phyloP scores from a whole-genome alignment of 1,140 invertebrate genomes.

The Teleopsis dalmanni region DNA sequence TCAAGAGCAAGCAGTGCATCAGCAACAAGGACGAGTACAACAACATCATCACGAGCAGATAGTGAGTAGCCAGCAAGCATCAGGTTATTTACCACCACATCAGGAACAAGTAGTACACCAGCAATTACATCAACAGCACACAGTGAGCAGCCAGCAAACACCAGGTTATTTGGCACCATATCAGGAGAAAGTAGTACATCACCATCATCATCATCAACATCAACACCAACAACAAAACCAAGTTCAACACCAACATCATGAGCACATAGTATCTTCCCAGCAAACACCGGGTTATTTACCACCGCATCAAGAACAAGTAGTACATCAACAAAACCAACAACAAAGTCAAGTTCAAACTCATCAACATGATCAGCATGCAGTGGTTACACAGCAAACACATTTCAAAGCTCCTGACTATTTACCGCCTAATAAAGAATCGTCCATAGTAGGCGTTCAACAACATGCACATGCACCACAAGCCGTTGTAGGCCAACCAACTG shows the following conservation, averaged over 20 bases:
- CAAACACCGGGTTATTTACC: conserved; percentile 15
- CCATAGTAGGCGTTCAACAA: too few relatives aligned
- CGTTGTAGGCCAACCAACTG: background rate
- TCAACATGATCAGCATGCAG: conserved; percentile 6
- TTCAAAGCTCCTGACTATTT: conserved; percentile 19
- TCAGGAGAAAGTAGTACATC: too few relatives aligned
- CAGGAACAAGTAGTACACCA: background rate
- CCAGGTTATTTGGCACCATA: conserved; percentile 24
- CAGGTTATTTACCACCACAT: background rate
- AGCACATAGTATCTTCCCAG: conserved; percentile 7
- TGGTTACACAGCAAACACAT: background rate
- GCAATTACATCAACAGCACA: conserved; percentile 5
- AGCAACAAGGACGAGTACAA: background rate
- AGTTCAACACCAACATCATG: background rate
- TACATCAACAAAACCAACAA: background rate
- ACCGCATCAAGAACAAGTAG: conserved; percentile 7
- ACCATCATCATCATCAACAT: too few relatives aligned
- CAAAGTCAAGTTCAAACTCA: conserved; percentile 2
- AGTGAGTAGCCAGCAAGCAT: background rate
- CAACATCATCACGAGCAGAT: conserved; percentile 2
- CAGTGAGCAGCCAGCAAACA: conserved; percentile 16
- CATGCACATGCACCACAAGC: conserved; percentile 8
- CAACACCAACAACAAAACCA: too few relatives aligned
- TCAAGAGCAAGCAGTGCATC: background rate
- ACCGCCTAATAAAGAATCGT: conserved; percentile 8